Conservation (phyloP, 1,140 invertebrate genomes). For the Laodelphax striatellus region DNA sequence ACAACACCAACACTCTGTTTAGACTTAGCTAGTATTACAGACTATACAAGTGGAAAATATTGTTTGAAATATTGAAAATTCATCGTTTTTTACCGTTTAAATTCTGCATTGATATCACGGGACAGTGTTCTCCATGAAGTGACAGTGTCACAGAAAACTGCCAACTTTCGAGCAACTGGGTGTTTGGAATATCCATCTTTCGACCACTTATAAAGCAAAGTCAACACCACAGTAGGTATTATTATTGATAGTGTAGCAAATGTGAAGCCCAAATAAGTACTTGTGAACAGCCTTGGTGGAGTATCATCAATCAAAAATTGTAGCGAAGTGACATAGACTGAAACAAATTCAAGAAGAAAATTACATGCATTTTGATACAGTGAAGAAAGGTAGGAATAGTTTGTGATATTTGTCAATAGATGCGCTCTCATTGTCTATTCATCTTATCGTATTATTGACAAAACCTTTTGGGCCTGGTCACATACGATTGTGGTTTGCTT, state of each 20-base stretch:
- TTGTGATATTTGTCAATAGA: too few relatives aligned
- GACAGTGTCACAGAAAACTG: conserved; percentile 46
- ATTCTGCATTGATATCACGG: conserved; percentile 64
- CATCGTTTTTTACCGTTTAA: conserved; percentile 42
- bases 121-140: conserved; percentile 54
- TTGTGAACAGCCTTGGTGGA: conserved; percentile 28
- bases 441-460: too few relatives aligned
- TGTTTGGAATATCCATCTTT: conserved; percentile 55
- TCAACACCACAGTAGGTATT: conserved; percentile 7
- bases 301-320: conserved; percentile 21
- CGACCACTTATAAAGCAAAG: conserved; percentile 46
- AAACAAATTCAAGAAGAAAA: conserved; percentile 11
- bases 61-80: too few relatives aligned
- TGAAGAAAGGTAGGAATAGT: too few relatives aligned
- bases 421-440: too few relatives aligned
- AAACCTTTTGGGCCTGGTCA: too few relatives aligned
- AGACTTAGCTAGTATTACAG: too few relatives aligned
- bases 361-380: too few relatives aligned
- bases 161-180: conserved; percentile 56
- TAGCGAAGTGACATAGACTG: conserved; percentile 29
- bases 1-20: too few relatives aligned
- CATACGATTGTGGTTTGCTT: too few relatives aligned
- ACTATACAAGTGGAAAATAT: too few relatives aligned
- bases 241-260: conserved; percentile 1
- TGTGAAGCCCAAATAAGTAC: background rate